Evolutionary conservation across 1,140 invertebrate genomes (phyloP).

Genomic region (Papilio machaon): DNA sequence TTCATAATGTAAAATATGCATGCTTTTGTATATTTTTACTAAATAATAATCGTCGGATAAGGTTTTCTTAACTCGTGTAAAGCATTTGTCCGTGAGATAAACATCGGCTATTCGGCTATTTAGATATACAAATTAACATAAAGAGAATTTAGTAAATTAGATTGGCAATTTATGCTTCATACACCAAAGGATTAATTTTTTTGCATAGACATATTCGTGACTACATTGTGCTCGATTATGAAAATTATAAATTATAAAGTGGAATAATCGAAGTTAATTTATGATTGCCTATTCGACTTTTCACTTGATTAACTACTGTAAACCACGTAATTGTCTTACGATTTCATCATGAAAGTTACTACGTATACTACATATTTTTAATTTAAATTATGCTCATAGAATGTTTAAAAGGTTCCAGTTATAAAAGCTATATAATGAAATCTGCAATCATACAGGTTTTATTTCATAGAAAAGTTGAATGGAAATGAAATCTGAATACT

Average conservation of each 20-base stretch:
- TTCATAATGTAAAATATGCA: too few species aligned
- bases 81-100: too few species aligned
- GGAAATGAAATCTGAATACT: not conserved
- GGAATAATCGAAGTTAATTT: slow-evolving; percentile 35
- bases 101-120: too few species aligned
- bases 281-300: slow-evolving; percentile 37
- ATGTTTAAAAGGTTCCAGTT: not conserved
- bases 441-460: not conserved
- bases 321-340: slow-evolving; percentile 4
- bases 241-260: slow-evolving; percentile 37
- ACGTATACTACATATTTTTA: not conserved
- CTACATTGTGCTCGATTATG: slow-evolving; percentile 24
- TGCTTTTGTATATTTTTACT: too few species aligned
- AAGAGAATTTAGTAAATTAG: not conserved
- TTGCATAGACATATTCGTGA: slow-evolving; percentile 5
- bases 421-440: not conserved
- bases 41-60: too few species aligned
- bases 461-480: not conserved
- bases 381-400: not conserved
- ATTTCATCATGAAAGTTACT: slow-evolving; percentile 1
- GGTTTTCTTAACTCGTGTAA: too few species aligned
- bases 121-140: not conserved
- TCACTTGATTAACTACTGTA: slow-evolving; percentile 30
- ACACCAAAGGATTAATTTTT: not conserved
- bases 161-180: not conserved